A percentile compares a stretch with the other conserved stretches of the same genome.
These are phyloP conservation scores for Philopotamus ludificatus DNA, from an alignment of 1,140 invertebrate genomes.

Conservation along the genomic window DNA sequence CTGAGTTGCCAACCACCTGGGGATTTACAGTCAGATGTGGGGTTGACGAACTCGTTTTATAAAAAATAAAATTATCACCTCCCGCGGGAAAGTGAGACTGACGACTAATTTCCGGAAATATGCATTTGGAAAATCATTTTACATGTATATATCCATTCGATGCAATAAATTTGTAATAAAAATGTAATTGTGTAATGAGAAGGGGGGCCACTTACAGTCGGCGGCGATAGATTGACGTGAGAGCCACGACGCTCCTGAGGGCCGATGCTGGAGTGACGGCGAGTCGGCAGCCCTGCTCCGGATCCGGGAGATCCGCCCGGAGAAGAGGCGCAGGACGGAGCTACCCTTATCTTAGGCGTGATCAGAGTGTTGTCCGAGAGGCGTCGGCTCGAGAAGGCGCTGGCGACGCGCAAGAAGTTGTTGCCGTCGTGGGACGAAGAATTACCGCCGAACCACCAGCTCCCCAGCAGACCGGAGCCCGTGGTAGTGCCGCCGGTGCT, in stretches of 20 bases:
- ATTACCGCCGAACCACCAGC: slow-evolving; percentile 71
- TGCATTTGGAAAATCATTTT: too few species aligned
- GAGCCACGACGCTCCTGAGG: slow-evolving; percentile 83
- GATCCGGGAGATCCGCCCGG: slow-evolving; percentile 79
- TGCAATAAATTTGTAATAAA: not conserved
- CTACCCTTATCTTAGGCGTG: slow-evolving; percentile 83
- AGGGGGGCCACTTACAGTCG: slow-evolving; percentile 66
- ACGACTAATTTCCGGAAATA: too few species aligned
- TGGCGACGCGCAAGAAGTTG: slow-evolving; percentile 82
- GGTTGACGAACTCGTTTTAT: too few species aligned
- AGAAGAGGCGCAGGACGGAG: slow-evolving; percentile 81
- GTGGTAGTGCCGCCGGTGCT: slow-evolving; percentile 27
- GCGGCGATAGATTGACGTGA: slow-evolving; percentile 81
- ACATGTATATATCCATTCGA: too few species aligned
- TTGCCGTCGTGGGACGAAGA: slow-evolving; percentile 80
- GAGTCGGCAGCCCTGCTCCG: slow-evolving; percentile 69
- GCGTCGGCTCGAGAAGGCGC: slow-evolving; percentile 77
- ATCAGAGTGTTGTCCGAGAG: slow-evolving; percentile 89
- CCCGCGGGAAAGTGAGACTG: too few species aligned
- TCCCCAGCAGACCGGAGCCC: slow-evolving; percentile 64
- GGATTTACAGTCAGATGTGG: too few species aligned
- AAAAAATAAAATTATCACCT: too few species aligned
- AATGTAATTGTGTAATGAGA: not conserved
- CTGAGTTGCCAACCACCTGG: too few species aligned
- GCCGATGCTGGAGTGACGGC: slow-evolving; percentile 85